These are phyloP conservation scores for Agonum fuliginosum DNA, from an alignment of 2,888 invertebrate species.

Conservation along the genomic window DNA sequence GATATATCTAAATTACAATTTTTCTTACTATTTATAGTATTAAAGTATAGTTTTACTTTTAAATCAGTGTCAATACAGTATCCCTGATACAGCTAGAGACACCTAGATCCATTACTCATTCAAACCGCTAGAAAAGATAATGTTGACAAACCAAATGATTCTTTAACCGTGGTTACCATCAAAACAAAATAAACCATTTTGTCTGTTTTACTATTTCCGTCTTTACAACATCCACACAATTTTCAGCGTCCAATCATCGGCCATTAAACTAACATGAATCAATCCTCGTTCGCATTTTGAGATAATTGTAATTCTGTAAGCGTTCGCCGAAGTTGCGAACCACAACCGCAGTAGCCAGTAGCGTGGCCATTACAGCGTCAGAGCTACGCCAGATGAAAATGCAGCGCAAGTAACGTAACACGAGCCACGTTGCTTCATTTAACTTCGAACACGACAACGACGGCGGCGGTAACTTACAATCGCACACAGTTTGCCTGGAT, in stretches of 20 bases:
- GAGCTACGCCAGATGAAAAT: conserved; percentile 1
- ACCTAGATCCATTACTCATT: too few species aligned
- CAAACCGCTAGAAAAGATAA: too few species aligned
- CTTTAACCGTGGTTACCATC: too few species aligned
- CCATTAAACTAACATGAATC: conserved; percentile 1
- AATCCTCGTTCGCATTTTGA: not conserved
- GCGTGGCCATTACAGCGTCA: not conserved
- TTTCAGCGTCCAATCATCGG: not conserved
- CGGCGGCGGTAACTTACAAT: not conserved
- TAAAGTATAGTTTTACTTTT: too few species aligned
- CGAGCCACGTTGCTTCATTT: not conserved
- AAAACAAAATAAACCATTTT: too few species aligned
- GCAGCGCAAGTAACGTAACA: not conserved
- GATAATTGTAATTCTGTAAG: conserved; percentile 18
- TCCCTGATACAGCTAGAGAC: too few species aligned
- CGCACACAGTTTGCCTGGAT: not conserved
- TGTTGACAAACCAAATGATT: too few species aligned
- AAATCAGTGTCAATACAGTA: too few species aligned
- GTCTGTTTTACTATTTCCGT: too few species aligned
- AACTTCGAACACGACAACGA: not conserved
- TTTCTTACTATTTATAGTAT: too few species aligned
- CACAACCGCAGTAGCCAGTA: conserved; percentile 11
- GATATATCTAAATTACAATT: too few species aligned
- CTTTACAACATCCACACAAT: too few species aligned
- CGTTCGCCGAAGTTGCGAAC: conserved; percentile 4